These are phyloP conservation scores for Crotalus horridus DNA, from an alignment of 2,113 vertebrate genomes.

Conservation along the genomic window DNA sequence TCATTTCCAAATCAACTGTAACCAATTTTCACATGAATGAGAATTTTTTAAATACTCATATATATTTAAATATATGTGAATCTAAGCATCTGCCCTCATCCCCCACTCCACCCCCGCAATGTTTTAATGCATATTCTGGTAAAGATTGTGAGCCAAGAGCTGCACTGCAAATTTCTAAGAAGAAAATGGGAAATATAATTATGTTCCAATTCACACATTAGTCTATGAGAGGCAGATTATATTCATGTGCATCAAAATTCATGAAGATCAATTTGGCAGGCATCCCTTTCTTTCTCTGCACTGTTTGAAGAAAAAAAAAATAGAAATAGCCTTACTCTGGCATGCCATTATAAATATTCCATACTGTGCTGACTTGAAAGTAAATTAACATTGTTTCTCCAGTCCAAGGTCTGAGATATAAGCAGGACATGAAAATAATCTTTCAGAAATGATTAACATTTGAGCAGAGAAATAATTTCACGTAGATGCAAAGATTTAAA, in stretches of 20 bases:
- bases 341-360: background rate
- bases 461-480: background rate
- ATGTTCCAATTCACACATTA: background rate
- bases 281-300: background rate
- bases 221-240: background rate
- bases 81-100: background rate
- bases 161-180: background rate
- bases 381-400: background rate
- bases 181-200: background rate
- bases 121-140: background rate
- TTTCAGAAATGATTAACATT: background rate
- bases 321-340: background rate
- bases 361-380: background rate
- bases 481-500: background rate
- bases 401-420: no score
- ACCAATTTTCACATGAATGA: background rate
- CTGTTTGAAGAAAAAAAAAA: background rate
- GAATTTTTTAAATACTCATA: background rate
- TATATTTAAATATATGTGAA: background rate
- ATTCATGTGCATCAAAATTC: background rate
- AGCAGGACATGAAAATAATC: background rate
- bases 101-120: background rate
- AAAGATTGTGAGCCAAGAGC: background rate
- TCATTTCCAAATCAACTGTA: background rate
- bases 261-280: background rate